Evolutionary conservation across 1,140 invertebrate species (phyloP), one percentile per base, ranked within the genome.

Genomic region (Halyomorpha halys): DNA sequence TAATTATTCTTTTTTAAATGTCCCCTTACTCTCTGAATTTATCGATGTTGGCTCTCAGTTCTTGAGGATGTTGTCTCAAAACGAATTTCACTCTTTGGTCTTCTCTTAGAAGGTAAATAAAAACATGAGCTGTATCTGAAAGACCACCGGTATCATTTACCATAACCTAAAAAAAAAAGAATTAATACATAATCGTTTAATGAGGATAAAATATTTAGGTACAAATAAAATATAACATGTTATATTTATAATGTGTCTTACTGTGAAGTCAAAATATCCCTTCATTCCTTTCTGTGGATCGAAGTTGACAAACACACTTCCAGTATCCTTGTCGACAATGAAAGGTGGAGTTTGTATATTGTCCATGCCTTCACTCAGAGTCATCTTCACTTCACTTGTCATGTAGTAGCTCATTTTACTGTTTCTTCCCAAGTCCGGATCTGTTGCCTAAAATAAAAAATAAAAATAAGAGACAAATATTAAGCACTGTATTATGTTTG

Each of bases 251-350:
- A 19, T 19, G n/a, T 49, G n/a, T 19, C 47, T 68, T 72, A 88
- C 86, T 79, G 86, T 85, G 71, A 97, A 94, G 73, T 94, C 89
- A 75, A 97, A 97, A 74, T 96, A 96, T 60, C 94, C 94, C 74
- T 95, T 95, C 94, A 97, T 96, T 61, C 89, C 88, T 70, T 89
- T 89, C 72, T 96, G 93, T 18, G 94, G 94, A 77, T 96, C 93
- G 73, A 96, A 97, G 76, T 96, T 96, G 0, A 97, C 78, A 59
- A 83, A 84, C 4, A 98, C 82, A 1, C 84, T 85, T 1, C 94
- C 94, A 11, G 90, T 88, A 9, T 84, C 78, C 56, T 76, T 75
- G 66, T 94, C 86, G 0, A 97, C 82, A 0, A 91, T 72, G 75
- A 97, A 97, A 0, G 93, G 90, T 3, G 86, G 79, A 18, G 69